phyloP scores from a whole-genome alignment of 2,113 vertebrate genomes.

The Cathartes aura region DNA sequence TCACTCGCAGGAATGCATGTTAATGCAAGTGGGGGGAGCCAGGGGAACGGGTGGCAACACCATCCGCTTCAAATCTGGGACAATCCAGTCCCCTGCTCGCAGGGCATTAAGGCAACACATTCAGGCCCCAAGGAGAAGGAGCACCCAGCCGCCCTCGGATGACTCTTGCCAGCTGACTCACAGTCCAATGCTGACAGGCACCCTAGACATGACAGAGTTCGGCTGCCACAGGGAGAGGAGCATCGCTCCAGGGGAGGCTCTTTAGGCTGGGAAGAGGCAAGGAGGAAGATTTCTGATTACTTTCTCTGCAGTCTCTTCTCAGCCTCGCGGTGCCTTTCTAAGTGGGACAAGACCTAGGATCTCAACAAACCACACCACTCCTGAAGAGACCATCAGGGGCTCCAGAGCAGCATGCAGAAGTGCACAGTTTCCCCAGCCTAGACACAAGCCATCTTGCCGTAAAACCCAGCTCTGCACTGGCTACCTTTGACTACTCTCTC shows the following conservation, averaged over 20 bases:
- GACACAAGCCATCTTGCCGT: neutral
- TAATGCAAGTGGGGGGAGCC: neutral
- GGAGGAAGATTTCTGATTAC: neutral
- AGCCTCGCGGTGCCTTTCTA: neutral
- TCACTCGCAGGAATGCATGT: neutral
- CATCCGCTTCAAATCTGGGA: neutral
- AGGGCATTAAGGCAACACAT: neutral
- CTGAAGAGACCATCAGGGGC: neutral
- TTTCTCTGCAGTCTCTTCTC: neutral
- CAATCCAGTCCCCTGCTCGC: neutral
- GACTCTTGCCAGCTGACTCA: constrained; percentile 11
- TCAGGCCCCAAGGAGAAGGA: constrained; percentile 13
- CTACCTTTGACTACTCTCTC: neutral
- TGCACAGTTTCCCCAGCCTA: neutral
- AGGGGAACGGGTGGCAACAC: neutral
- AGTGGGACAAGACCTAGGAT: neutral
- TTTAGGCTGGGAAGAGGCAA: neutral
- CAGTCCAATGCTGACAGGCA: neutral
- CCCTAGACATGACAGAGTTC: neutral
- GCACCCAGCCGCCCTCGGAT: neutral
- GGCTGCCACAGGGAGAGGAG: neutral
- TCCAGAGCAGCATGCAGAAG: neutral
- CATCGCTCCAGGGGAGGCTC: neutral
- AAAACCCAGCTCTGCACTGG: neutral
- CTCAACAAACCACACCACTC: neutral